Evolutionary conservation across 1,140 invertebrate genomes (phyloP), one percentile per base, ranked within the genome.

Genomic region (Diorhabda sublineata): DNA sequence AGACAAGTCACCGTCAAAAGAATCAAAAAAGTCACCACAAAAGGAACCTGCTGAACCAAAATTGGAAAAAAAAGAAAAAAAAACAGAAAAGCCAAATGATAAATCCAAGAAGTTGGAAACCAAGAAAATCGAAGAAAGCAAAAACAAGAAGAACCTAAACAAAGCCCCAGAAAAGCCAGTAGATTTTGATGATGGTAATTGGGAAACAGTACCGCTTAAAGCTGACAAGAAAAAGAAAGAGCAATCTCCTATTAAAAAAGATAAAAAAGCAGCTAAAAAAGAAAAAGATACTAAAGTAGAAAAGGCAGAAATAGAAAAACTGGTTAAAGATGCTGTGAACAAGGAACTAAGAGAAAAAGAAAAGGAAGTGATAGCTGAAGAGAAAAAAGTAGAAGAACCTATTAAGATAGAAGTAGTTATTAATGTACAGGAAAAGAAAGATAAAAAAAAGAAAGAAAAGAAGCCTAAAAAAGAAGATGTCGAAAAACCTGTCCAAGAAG

Each of bases 181-280:
- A 57, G 89, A 91, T 74, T 90, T 86, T 82, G 89, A 91, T 80
- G 89, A 91, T 71, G 89, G 88, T 80, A 84, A 88, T 56, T 91
- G 90, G 90, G 87, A 91, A 76, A 89, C 88, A 76, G 89, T 89
- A 7, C 87, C 87, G 62, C 88, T 88, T 3, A 86, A 84, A 74
- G 88, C 83, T 64, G 86, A 88, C 65, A 91, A 89, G 69, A 89
- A 89, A 72, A 84, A 83, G 72, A 86, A 85, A 64, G 84, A 86
- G 57, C 81, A 82, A 59, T 83, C 81, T 5, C 84, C 85, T 11
- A 80, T 77, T 2, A 85, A 88, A 74, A 86, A 86, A 69, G 78
- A 85, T 76, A 85, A 82, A 45, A 83, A 85, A 45, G 80, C 81
- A 52, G 71, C 80, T 2, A 86, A 85, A 43, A 66, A 52, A 4